Evolutionary conservation across 2,888 invertebrate genomes (phyloP), one percentile per base, ranked within the genome.

Genomic region (Pollenia angustigena): DNA sequence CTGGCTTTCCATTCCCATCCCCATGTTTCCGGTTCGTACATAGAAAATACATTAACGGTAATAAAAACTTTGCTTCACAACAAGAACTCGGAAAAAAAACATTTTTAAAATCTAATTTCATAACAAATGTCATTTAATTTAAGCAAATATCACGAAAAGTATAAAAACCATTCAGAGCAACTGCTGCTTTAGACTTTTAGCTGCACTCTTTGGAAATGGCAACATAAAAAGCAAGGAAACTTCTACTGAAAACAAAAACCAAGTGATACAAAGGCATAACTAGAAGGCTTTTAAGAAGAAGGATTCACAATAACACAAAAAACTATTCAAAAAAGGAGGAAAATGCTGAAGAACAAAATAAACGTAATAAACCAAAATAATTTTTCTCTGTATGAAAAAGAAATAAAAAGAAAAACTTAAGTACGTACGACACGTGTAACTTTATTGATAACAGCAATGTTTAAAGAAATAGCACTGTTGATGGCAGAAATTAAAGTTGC

Each of bases 51-150:
- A 76, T 85, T 81, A 81, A 75, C 75, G 69, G 46, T 71, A 81
- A 81, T 71, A 76, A 81, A 85, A 85, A 56, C 56, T 66, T 54
- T 62, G 68, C 66, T 54, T 2, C 54, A 46, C 40, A 12, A 48
- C 60, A 54, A 72, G 54, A 74, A 58, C 16, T 32, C 18, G 64
- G 46, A 46, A 40, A 78, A 16, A 32, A 42, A 23, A n/a, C 18
- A 66, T 46, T 64, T 54, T 66, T 56, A 16, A 72, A 88, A 85
- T 90, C 89, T 90, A 90, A 90, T 91, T 90, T 91, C 90, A 91
- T 91, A 92, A 90, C 90, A 91, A 90, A 90, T 88, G 90, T 90
- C 91, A 91, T 92, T 92, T 92, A 91, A 92, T 92, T 91, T 90
- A 89, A 89, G 89, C 91, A 91, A 91, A 91, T 91, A 92, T 92